Conservation (phyloP, 2,797 vertebrate genomes). For the Gadopsis bispinosus region DNA sequence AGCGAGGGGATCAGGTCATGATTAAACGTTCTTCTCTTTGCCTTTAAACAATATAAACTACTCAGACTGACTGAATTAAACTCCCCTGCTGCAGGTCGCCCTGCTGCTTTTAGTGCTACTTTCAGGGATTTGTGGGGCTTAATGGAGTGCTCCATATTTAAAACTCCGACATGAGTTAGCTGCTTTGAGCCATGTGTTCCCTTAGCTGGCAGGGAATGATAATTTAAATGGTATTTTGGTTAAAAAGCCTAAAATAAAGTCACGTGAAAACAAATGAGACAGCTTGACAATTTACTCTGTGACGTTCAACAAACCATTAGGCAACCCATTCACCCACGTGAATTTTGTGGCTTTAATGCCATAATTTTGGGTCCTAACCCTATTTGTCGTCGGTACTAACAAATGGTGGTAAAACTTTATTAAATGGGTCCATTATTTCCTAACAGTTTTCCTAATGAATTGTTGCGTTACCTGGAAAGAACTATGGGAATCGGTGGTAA, state of each 20-base stretch:
- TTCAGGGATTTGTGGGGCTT: conserved; percentile 22
- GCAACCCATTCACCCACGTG: not conserved
- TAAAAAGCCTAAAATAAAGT: conserved; percentile 1
- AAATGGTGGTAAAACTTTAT: not conserved
- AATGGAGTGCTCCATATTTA: conserved; percentile 19
- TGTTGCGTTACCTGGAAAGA: conserved; percentile 4
- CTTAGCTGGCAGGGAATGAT: not conserved
- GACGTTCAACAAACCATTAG: conserved; percentile 4
- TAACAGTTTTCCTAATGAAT: not conserved
- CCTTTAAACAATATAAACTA: not conserved
- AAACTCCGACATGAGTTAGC: not conserved
- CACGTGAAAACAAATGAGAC: not conserved
- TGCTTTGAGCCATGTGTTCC: not conserved
- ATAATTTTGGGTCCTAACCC: not conserved
- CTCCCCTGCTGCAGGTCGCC: not conserved
- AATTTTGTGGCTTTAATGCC: not conserved
- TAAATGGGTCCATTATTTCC: not conserved
- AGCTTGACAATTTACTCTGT: too few relatives aligned
- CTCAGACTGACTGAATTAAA: not conserved
- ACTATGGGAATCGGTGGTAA: too few relatives aligned
- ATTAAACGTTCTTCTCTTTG: not conserved
- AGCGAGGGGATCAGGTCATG: not conserved
- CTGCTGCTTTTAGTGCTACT: conserved; percentile 18
- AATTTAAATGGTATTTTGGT: not conserved
- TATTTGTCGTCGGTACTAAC: not conserved